These are phyloP conservation scores for Chaenocephalus aceratus DNA, from an alignment of 2,113 vertebrate genomes.

Conservation along the genomic window DNA sequence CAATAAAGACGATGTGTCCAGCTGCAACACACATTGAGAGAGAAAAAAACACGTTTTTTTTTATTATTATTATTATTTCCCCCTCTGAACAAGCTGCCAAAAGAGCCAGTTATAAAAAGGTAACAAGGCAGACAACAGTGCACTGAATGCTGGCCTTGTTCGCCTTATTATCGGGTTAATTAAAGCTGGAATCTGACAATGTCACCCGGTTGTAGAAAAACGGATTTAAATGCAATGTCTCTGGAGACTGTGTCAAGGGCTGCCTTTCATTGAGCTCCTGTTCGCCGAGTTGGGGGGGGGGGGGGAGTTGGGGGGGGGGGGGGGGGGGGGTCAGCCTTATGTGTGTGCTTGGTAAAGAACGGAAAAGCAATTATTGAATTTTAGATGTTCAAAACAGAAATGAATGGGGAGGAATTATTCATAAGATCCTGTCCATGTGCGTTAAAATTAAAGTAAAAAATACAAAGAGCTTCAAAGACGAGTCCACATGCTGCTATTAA, in stretches of 20 bases:
- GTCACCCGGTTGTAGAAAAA: slow-evolving; percentile 98
- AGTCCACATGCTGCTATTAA: slow-evolving; percentile 78
- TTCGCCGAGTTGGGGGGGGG: slow-evolving; percentile 73
- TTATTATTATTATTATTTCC: slow-evolving; percentile 12
- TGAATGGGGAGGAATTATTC: slow-evolving; percentile 85
- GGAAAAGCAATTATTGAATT: slow-evolving; percentile 95
- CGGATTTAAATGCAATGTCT: slow-evolving; percentile 98
- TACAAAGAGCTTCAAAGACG: slow-evolving; percentile 88
- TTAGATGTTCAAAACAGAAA: slow-evolving; percentile 90
- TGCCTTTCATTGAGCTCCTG: slow-evolving; percentile 88
- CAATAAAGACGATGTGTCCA: slow-evolving; percentile 48
- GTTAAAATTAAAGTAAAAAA: slow-evolving; percentile 79
- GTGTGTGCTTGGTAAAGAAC: slow-evolving; percentile 83
- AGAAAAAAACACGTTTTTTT: background rate
- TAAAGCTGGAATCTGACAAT: slow-evolving; percentile 99
- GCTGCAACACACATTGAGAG: slow-evolving; percentile 11
- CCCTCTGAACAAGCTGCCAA: slow-evolving; percentile 60
- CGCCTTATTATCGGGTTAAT: slow-evolving; percentile 99
- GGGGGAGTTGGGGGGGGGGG: background rate
- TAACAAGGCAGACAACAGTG: slow-evolving; percentile 89
- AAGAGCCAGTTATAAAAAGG: slow-evolving; percentile 82
- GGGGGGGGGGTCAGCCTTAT: background rate
- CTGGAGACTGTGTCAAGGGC: slow-evolving; percentile 97
- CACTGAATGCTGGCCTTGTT: slow-evolving; percentile 92
- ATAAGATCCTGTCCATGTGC: slow-evolving; percentile 83